Conservation (phyloP, 2,888 invertebrate genomes). For the Thera britannica region DNA sequence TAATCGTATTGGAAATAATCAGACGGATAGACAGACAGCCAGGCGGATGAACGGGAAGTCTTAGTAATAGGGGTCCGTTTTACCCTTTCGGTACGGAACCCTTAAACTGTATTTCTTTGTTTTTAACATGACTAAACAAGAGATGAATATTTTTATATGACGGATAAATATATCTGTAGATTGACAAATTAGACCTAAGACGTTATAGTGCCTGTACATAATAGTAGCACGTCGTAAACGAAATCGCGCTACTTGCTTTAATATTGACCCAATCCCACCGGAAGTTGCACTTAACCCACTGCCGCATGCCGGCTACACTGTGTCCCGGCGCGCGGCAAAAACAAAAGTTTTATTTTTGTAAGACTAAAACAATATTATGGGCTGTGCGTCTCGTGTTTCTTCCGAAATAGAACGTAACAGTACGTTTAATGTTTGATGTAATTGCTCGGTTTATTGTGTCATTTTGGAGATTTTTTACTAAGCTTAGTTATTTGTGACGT, state of each 20-base stretch:
- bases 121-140: too few species aligned
- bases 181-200: too few species aligned
- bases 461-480: neutral
- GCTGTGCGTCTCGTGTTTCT: neutral
- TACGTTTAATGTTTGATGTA: neutral
- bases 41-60: too few species aligned
- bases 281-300: constrained; percentile 4
- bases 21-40: too few species aligned
- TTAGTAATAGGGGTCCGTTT: too few species aligned
- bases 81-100: too few species aligned
- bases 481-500: too few species aligned
- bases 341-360: neutral
- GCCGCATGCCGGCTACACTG: neutral
- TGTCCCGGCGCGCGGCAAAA: constrained; percentile 1
- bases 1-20: too few species aligned
- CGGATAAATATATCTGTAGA: too few species aligned
- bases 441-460: neutral
- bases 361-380: neutral
- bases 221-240: neutral
- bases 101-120: too few species aligned
- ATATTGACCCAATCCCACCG: neutral
- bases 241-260: neutral
- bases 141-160: too few species aligned
- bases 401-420: neutral
- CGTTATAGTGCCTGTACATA: neutral